These are phyloP conservation scores for Julus scanicus DNA, from an alignment of 2,888 invertebrate genomes.

Conservation along the genomic window DNA sequence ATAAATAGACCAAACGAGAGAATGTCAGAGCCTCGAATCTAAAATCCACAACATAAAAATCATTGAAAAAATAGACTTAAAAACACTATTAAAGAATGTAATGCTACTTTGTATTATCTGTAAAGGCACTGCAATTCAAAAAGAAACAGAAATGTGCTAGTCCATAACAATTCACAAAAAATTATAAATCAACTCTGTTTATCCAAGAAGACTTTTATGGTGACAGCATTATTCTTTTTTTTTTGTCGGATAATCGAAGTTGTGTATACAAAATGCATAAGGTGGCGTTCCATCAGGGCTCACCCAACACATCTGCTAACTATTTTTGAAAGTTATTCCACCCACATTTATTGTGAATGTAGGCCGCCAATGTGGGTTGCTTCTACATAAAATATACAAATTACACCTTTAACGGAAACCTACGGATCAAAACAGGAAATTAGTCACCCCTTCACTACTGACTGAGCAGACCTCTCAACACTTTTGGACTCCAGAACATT, in stretches of 20 bases:
- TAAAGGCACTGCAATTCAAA: no score
- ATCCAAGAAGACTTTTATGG: no score
- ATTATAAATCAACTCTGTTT: no score
- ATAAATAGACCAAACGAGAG: not conserved
- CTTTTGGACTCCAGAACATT: not conserved
- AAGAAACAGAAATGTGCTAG: no score
- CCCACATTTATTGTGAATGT: not conserved
- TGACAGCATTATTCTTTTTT: not conserved
- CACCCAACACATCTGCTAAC: conserved; percentile 10
- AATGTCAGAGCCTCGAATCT: not conserved
- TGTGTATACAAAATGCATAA: not conserved
- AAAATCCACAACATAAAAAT: no score
- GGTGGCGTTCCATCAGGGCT: not conserved
- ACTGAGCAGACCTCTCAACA: not conserved
- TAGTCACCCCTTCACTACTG: not conserved
- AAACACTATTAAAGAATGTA: no score
- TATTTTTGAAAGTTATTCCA: conserved; percentile 4
- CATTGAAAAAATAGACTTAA: no score
- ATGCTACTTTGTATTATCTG: no score
- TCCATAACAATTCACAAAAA: no score
- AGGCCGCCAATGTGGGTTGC: not conserved
- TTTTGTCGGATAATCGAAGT: not conserved
- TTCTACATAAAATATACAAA: not conserved
- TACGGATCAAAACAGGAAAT: not conserved
- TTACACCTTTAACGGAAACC: not conserved